Evolutionary conservation across 2,888 invertebrate species (phyloP), one percentile per base, ranked within the genome.

Genomic region (Zele albiditarsus): DNA sequence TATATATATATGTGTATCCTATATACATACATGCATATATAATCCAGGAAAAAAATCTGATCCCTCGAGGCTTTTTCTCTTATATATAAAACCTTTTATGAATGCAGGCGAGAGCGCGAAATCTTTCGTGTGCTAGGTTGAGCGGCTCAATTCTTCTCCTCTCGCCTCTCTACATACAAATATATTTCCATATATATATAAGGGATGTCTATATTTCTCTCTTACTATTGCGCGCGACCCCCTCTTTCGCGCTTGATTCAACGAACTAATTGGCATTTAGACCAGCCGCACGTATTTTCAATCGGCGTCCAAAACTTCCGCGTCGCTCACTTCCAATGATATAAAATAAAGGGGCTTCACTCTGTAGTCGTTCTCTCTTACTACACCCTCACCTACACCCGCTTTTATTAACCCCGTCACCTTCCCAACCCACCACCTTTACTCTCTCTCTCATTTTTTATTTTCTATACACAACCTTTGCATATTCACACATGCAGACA

Each of bases 251-350:
- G 77, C 81, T 81, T 82, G 82, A 83, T 83, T 83, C 83, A 82
- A 79, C 82, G 80, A 83, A 80, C 83, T 83, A 84, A 84, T 84
- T 84, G 84, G 83, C 82, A 83, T 84, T 82, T 82, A 84, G 79
- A 80, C 81, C 79, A 76, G 80, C 78, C 60, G 20, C 53, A 69
- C 63, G 53, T 71, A 69, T 67, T 77, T 75, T 57, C 25, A 79
- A 79, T 79, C 80, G 80, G 78, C 79, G 81, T 79, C 80, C 81
- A 80, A 77, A 82, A 84, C 82, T 83, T 82, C 80, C 82, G 80
- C 83, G 79, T 82, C 82, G 82, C 80, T 81, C 81, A 78, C 77
- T 82, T 79, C 79, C 80, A 84, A 83, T 83, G 83, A 82, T 82
- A 81, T 63, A 68, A 72, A 81, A 82, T 82, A 81, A 82, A 82